Percentiles rank a stretch among this genome's conserved stretches.
These are phyloP conservation scores for Muscina levida DNA, from an alignment of 2,888 invertebrate species.

Conservation along the genomic window DNA sequence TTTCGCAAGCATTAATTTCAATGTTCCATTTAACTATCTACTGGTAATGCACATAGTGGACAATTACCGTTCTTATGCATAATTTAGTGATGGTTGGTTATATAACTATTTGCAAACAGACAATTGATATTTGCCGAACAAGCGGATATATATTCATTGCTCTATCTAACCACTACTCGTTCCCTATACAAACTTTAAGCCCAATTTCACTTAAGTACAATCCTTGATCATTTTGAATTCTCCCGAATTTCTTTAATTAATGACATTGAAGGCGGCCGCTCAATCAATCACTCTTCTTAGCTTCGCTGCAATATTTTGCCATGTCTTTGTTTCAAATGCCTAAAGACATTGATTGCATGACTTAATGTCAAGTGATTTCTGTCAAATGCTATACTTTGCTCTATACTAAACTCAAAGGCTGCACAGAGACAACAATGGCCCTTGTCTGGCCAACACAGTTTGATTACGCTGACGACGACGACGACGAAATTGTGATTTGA, in stretches of 20 bases:
- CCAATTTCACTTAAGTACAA: too few relatives aligned
- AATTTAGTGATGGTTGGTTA: too few relatives aligned
- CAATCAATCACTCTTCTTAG: slow-evolving; percentile 50
- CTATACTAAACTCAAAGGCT: slow-evolving; percentile 27
- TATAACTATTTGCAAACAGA: too few relatives aligned
- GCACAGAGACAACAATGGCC: neutral
- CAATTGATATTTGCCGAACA: too few relatives aligned
- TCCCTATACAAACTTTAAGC: too few relatives aligned
- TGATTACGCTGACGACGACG: too few relatives aligned
- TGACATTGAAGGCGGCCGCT: slow-evolving; percentile 51
- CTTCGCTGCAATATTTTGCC: neutral
- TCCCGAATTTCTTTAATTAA: slow-evolving; percentile 47
- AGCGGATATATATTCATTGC: too few relatives aligned
- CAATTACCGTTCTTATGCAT: too few relatives aligned
- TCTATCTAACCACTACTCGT: too few relatives aligned
- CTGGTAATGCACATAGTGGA: too few relatives aligned
- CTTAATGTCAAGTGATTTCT: slow-evolving; percentile 46
- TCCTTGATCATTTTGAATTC: neutral
- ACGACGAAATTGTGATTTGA: neutral
- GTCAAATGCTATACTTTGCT: slow-evolving; percentile 27
- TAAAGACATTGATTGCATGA: slow-evolving; percentile 47
- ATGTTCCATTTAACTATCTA: too few relatives aligned
- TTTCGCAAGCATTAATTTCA: too few relatives aligned
- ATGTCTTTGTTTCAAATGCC: neutral
- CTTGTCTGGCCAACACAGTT: slow-evolving; percentile 3